phyloP scores from a whole-genome alignment of 1,140 invertebrate genomes.

The Myzus persicae region DNA sequence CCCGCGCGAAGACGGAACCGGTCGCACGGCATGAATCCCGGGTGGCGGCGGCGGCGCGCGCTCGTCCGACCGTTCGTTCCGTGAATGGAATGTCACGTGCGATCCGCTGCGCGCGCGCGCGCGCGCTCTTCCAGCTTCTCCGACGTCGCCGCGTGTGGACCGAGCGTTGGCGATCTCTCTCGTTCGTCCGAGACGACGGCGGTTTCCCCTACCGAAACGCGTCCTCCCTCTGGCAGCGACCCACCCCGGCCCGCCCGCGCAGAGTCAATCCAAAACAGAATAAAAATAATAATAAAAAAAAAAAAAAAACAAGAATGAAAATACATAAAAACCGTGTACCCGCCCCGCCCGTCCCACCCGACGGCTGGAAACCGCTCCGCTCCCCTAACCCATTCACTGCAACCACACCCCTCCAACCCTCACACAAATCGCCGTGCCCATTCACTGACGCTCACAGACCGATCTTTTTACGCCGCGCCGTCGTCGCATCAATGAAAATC shows the following conservation, averaged over 20 bases:
- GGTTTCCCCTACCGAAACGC: slow-evolving; percentile 21
- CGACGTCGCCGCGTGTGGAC: neutral
- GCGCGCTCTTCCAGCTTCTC: neutral
- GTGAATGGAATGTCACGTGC: slow-evolving; percentile 57
- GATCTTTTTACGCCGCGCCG: slow-evolving; percentile 31
- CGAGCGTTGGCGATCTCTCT: neutral
- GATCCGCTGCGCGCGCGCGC: neutral
- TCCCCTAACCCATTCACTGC: neutral
- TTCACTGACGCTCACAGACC: slow-evolving; percentile 30
- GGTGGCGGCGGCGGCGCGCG: neutral
- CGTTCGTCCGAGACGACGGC: neutral
- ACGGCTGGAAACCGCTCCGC: neutral
- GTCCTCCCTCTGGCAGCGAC: neutral
- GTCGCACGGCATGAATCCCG: slow-evolving; percentile 19
- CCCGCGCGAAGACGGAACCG: slow-evolving; percentile 25
- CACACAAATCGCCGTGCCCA: neutral
- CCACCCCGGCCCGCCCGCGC: neutral
- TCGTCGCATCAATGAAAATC: slow-evolving; percentile 53
- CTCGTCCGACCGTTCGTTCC: slow-evolving; percentile 16
- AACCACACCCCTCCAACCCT: neutral
- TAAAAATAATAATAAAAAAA: neutral
- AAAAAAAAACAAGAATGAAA: neutral
- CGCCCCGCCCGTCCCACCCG: neutral
- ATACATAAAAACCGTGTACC: neutral
- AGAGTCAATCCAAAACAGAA: neutral